phyloP scores from a whole-genome alignment of 92 coral and sea anemone genomes.

The Porites divaricata region DNA sequence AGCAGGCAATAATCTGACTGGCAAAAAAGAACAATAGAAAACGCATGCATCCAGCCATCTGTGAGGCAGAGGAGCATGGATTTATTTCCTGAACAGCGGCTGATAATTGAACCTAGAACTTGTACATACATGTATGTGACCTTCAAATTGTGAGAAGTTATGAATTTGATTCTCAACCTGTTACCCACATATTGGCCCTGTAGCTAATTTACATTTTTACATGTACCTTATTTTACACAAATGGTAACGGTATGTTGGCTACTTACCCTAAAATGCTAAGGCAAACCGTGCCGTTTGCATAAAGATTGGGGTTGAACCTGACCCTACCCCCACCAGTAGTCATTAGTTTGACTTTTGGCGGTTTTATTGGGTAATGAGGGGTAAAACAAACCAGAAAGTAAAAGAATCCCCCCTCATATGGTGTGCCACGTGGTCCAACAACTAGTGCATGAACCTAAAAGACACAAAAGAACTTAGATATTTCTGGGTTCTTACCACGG shows the following conservation, averaged over 20 bases:
- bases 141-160: too few relatives aligned
- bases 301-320: constrained; percentile 50
- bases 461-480: too few relatives aligned
- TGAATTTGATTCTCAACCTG: too few relatives aligned
- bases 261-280: constrained; percentile 55
- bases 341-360: constrained; percentile 26
- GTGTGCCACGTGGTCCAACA: constrained; percentile 40
- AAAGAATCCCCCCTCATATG: constrained; percentile 43
- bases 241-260: neutral
- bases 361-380: constrained; percentile 46
- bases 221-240: neutral
- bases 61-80: too few relatives aligned
- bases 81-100: too few relatives aligned
- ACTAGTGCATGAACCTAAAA: constrained; percentile 38
- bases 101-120: too few relatives aligned
- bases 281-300: constrained; percentile 41
- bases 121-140: too few relatives aligned
- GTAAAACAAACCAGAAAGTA: constrained; percentile 30
- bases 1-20: too few relatives aligned
- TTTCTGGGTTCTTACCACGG: neutral
- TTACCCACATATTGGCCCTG: too few relatives aligned
- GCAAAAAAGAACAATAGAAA: too few relatives aligned
- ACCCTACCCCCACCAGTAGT: constrained; percentile 48
- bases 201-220: too few relatives aligned
- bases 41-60: too few relatives aligned